Conservation (phyloP, 2,797 vertebrate genomes). For the Enteromius radiatus region DNA sequence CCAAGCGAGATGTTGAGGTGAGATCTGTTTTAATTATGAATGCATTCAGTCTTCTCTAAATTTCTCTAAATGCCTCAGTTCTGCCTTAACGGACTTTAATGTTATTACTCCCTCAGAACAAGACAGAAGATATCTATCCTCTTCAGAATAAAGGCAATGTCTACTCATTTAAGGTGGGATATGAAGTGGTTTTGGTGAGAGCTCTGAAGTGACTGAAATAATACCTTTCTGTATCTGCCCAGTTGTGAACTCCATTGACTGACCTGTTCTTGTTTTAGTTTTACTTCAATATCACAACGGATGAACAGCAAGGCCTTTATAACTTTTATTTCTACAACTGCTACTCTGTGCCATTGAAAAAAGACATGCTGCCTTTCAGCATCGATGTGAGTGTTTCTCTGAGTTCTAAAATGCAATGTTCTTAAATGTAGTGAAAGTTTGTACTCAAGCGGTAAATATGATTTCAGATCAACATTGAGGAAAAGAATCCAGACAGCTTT, state of each 20-base stretch:
- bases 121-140: conserved; percentile 52
- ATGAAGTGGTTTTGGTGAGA: conserved; percentile 1
- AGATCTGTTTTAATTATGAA: not conserved
- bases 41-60: not conserved
- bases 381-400: conserved; percentile 78
- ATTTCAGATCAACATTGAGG: conserved; percentile 82
- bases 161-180: conserved; percentile 61
- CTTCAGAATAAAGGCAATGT: conserved; percentile 41
- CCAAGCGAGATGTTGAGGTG: conserved; percentile 59
- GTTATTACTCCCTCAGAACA: conserved; percentile 32
- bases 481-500: conserved; percentile 86
- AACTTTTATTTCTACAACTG: conserved; percentile 88
- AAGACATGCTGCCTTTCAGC: conserved; percentile 72
- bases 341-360: conserved; percentile 10
- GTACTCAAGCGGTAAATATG: not conserved
- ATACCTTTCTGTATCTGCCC: not conserved
- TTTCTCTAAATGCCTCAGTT: not conserved
- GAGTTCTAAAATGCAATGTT: not conserved
- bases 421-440: not conserved
- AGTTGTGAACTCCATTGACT: not conserved
- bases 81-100: not conserved
- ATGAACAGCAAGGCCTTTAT: conserved; percentile 85
- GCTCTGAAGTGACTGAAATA: not conserved
- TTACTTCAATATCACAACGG: conserved; percentile 80
- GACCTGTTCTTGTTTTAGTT: conserved; percentile 75